Base-by-base conservation (phyloP, 2,113 vertebrate species). In the Calcarius ornatus region DNA sequence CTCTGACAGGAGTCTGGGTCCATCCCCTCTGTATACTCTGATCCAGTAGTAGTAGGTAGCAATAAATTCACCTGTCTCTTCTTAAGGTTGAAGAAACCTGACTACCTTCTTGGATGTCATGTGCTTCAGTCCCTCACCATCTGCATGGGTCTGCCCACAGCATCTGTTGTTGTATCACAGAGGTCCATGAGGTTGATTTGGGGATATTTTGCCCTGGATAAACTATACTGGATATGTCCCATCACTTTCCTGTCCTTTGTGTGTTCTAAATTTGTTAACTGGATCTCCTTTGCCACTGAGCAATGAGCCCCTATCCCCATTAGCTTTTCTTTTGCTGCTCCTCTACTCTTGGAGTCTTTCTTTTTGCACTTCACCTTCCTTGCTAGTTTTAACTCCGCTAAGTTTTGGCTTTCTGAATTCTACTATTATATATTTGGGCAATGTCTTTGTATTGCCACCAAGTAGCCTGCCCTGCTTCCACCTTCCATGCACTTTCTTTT, bases 91-190 rank as follows among this genome's bases (percentile, higher is more conserved):
- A 71, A 77, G 42, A 85, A 59, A 27, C 19, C 5, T 19, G 76
- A 5, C 5, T 42, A 17, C 42, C 28, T 60, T 83, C 40, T 45
- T 56, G 12, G 33, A 35, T 65, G 56, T 38, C 40, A 14, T 10
- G 24, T 83, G 43, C 56, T 80, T 65, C n/a, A 57, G n/a, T 53
- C 23, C 9, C 20, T 53, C 23, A 23, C 30, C 3, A 3, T 40
- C 25, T 70, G 21, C 0, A 0, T 56, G 63, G 19, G 22, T 79
- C 43, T 75, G 45, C 33, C 33, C 12, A 12, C 24, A n/a, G 45
- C n/a, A 28, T 8, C 33, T 68, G 3, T 42, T 5, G 3, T 16
- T 0, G 0, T 43, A 20, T 19, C 27, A 33, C 5, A 60, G 35
- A 64, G 40, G 20, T 31, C 38, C 28, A 2, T 42, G 61, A 56